Evolutionary conservation across 2,888 invertebrate species (phyloP), one percentile per base, ranked within the genome.

Genomic region (Eugnorisma glareosa): DNA sequence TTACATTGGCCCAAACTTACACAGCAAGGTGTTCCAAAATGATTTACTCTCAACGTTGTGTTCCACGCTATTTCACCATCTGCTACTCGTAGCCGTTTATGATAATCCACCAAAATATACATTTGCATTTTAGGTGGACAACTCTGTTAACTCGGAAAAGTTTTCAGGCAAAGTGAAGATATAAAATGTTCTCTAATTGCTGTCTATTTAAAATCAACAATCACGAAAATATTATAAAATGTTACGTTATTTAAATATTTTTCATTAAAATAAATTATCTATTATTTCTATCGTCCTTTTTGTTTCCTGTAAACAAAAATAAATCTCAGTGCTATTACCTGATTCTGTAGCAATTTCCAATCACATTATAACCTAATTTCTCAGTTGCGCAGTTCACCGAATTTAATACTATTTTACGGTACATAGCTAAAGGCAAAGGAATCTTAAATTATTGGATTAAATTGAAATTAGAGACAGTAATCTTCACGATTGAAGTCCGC

Each of bases 391-490:
- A 76, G 71, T 79, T 77, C 78, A 77, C 73, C 45, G 66, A 77
- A 84, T 82, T 84, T 84, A 80, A 84, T 83, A 83, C 69, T 69
- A 81, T 79, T 79, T 80, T 77, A 80, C 73, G 77, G 77, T 75
- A 79, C 64, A 73, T 48, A 74, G 76, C 83, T 66, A 64, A 80
- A 80, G 75, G 80, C 77, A 82, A 75, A 80, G 76, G 82, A 79
- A 87, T 78, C 73, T 76, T 73, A 77, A 87, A 82, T 86, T 86
- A 82, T 81, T 81, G 78, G 75, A 81, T 86, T 83, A 81, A 67
- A 86, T 80, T 83, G 79, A 88, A 88, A 86, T 85, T 83, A 82
- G 83, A 83, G 73, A 74, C 82, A 80, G 79, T 85, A 82, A 85
- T 88, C 83, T 86, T 81, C 78, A 77, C 73, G 75, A 86, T 85